These are phyloP conservation scores for Brachypalpus laphriformis DNA, from an alignment of 2,888 invertebrate genomes.

Conservation along the genomic window DNA sequence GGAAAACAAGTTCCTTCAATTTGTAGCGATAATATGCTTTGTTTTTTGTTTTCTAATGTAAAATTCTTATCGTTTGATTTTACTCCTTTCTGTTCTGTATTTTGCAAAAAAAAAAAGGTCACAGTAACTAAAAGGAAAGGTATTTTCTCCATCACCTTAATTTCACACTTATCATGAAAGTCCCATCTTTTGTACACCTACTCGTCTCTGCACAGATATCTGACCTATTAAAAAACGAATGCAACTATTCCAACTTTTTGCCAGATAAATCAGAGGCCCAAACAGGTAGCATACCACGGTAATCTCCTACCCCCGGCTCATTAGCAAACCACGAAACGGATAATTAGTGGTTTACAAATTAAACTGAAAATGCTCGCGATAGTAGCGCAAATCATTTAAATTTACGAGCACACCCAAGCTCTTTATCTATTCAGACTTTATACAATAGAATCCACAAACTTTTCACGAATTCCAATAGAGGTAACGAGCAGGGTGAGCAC, in stretches of 20 bases:
- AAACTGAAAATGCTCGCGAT: neutral
- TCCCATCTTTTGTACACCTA: neutral
- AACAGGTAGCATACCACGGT: neutral
- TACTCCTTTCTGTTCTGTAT: too few species aligned
- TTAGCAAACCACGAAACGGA: slow-evolving; percentile 8
- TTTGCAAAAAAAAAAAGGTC: too few species aligned
- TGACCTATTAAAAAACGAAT: neutral
- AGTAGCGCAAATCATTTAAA: slow-evolving; percentile 10
- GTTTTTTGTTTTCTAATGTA: too few species aligned
- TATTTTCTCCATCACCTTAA: too few species aligned
- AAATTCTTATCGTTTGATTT: too few species aligned
- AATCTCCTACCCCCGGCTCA: neutral
- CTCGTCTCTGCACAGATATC: neutral
- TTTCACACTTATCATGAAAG: neutral
- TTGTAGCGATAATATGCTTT: too few species aligned
- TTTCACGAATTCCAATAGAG: neutral
- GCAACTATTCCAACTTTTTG: neutral
- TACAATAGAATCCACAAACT: neutral
- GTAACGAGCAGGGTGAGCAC: neutral
- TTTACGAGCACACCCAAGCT: neutral
- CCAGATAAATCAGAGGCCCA: neutral
- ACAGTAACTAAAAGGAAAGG: too few species aligned
- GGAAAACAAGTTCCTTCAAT: too few species aligned
- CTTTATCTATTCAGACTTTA: neutral
- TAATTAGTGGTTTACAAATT: slow-evolving; percentile 5